These are phyloP conservation scores for Epiblema foenella DNA, from an alignment of 2,888 invertebrate species.

Conservation along the genomic window DNA sequence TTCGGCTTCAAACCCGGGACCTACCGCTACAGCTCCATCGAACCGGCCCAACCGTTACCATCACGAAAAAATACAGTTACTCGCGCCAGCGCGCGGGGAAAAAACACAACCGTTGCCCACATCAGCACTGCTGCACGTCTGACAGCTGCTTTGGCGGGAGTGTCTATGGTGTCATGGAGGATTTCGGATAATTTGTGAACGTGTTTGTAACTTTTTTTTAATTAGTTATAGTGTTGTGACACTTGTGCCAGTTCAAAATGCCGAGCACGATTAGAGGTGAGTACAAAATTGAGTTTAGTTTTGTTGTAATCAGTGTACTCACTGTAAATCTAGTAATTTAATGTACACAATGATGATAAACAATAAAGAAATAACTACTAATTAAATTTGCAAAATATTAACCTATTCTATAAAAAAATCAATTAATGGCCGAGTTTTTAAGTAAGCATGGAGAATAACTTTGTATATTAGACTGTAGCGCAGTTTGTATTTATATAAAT, in stretches of 20 bases:
- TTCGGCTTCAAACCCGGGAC: slow-evolving; percentile 13
- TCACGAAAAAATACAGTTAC: slow-evolving; percentile 83
- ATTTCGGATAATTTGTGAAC: slow-evolving; percentile 62
- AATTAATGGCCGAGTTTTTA: too few species aligned
- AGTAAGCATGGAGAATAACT: too few species aligned
- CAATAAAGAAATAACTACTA: too few species aligned
- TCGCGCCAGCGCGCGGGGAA: slow-evolving; percentile 69
- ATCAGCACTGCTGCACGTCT: slow-evolving; percentile 77
- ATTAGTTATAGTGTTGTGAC: slow-evolving; percentile 50
- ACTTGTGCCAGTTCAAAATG: slow-evolving; percentile 74
- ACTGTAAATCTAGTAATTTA: too few species aligned
- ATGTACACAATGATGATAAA: too few species aligned
- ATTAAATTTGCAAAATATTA: too few species aligned
- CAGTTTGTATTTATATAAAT: too few species aligned
- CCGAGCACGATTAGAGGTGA: slow-evolving; percentile 83
- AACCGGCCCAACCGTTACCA: slow-evolving; percentile 79
- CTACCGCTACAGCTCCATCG: slow-evolving; percentile 33
- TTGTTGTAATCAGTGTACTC: too few species aligned
- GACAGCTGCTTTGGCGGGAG: slow-evolving; percentile 68
- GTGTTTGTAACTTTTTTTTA: slow-evolving; percentile 58
- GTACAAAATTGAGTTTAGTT: slow-evolving; percentile 46
- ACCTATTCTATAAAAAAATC: too few species aligned
- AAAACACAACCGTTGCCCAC: slow-evolving; percentile 76
- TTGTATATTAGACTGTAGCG: too few species aligned
- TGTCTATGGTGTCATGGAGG: slow-evolving; percentile 60